Conservation (phyloP, 2,888 invertebrate genomes). For the Cantharis rufa region DNA sequence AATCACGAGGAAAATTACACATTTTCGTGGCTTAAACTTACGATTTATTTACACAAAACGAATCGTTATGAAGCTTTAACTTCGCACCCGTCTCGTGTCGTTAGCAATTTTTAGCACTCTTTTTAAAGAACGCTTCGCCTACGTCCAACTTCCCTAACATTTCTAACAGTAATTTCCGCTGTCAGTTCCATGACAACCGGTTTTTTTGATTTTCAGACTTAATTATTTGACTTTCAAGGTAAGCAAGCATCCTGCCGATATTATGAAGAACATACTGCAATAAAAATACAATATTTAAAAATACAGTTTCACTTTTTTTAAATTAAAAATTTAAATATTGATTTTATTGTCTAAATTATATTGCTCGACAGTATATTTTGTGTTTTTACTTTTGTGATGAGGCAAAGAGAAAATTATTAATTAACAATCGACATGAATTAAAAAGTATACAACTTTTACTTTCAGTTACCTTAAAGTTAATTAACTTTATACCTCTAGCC, state of each 20-base stretch:
- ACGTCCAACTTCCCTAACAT: constrained; percentile 33
- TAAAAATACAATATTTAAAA: neutral
- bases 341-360: too few relatives aligned
- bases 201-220: constrained; percentile 40
- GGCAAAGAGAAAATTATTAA: too few relatives aligned
- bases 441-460: too few relatives aligned
- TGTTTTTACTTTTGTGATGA: too few relatives aligned
- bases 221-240: constrained; percentile 33
- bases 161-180: constrained; percentile 43
- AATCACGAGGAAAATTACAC: constrained; percentile 3
- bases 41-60: constrained; percentile 19
- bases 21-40: constrained; percentile 4
- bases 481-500: too few relatives aligned
- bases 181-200: constrained; percentile 40
- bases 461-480: too few relatives aligned
- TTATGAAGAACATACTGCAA: neutral
- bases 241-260: constrained; percentile 23
- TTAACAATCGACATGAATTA: too few relatives aligned
- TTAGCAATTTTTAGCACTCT: constrained; percentile 23
- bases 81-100: constrained; percentile 17
- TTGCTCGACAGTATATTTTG: too few relatives aligned
- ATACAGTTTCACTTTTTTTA: neutral
- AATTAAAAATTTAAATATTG: neutral
- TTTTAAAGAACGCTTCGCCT: constrained; percentile 16
- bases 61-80: constrained; percentile 20